phyloP scores from a whole-genome alignment of 2,797 vertebrate species.

The Dicrostonyx torquatus region DNA sequence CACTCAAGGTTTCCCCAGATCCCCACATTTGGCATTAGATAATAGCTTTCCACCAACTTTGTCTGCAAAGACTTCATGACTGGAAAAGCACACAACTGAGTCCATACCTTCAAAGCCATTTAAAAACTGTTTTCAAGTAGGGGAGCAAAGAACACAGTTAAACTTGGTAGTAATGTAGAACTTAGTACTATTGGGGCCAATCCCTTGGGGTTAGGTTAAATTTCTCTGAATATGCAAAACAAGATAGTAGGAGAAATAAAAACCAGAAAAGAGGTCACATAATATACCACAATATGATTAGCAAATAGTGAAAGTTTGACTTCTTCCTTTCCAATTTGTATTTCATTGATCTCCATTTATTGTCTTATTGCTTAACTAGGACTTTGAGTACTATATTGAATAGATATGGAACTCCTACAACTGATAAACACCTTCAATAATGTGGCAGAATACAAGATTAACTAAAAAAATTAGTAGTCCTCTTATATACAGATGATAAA shows the following conservation, averaged over 20 bases:
- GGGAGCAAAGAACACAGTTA: constrained; percentile 9
- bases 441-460: too few species aligned
- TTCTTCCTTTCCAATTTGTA: too few species aligned
- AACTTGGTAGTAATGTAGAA: background rate
- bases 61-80: constrained; percentile 5
- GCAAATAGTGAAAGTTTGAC: too few species aligned
- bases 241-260: background rate
- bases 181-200: background rate
- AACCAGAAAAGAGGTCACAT: too few species aligned
- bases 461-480: too few species aligned
- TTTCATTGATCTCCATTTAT: too few species aligned
- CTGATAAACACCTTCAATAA: too few species aligned
- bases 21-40: constrained; percentile 33
- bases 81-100: constrained; percentile 33
- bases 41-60: constrained; percentile 71
- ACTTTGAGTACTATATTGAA: too few species aligned
- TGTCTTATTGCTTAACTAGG: too few species aligned
- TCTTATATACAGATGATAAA: too few species aligned
- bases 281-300: too few species aligned
- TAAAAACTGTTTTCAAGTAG: background rate
- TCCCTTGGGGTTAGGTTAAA: background rate
- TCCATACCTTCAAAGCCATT: constrained; percentile 33
- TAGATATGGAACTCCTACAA: too few species aligned
- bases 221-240: background rate
- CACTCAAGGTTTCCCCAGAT: background rate